Base-by-base conservation (phyloP, 2,888 invertebrate species). In the Agonum fuliginosum region DNA sequence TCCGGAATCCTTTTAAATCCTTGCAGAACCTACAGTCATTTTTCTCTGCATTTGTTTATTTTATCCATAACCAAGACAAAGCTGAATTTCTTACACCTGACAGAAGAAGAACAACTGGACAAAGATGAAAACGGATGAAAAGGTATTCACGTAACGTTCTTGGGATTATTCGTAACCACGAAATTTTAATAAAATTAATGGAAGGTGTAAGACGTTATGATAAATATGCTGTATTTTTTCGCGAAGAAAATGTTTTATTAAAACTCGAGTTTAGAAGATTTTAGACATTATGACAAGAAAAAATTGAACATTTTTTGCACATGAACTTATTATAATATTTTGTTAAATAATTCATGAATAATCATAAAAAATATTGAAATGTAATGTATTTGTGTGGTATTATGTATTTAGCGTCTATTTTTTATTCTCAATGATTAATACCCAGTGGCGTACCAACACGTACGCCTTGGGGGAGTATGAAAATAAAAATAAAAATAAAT, bases 161-260 rank as follows among this genome's bases (percentile, higher is more conserved):
- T 2, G 20, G 20, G 48, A 48, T 48, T 48, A 48, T 48, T 48
- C 48, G 20, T 10, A 48, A 6, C 20, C 48, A 48, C 48, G 48
- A 20, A 48, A 48, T 48, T 48, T 48, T 48, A 48, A 48, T 48
- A 48, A 48, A 48, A 48, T 48, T 48, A 48, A 48, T 48, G 48
- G 48, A 48, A 48, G 5, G 20, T 20, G 48, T 48, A 48, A 48
- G 48, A 48, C 48, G 48, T 48, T 48, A 48, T 48, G 48, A 48
- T 48, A 48, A 48, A 48, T 48, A 20, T 48, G 48, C 48, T 20
- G 19, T 48, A 20, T 48, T 48, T 17, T 48, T 48, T 8, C 20
- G 19, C 8, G 10, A 48, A 48, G 48, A 48, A 48, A 48, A 48
- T 48, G 48, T 48, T 48, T 48, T 20, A 48, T 48, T 48, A 48